phyloP scores from a whole-genome alignment of 2,113 vertebrate genomes.

The Chinchilla lanigera region DNA sequence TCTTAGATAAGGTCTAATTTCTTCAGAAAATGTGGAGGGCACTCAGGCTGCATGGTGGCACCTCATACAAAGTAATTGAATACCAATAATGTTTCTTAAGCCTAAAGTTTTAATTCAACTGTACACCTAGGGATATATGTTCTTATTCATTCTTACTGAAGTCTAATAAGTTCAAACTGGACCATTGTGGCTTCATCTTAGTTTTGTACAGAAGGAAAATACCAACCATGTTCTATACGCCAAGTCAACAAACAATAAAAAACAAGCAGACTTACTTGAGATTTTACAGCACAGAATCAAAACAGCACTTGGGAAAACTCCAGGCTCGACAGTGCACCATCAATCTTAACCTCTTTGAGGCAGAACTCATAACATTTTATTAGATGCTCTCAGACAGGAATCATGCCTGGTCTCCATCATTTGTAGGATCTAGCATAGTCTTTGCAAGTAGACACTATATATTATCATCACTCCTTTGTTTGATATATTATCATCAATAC shows the following conservation, averaged over 20 bases:
- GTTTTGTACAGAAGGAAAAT: constrained; percentile 39
- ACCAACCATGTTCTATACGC: not conserved
- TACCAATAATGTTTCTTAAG: not conserved
- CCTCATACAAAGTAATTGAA: not conserved
- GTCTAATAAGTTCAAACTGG: not conserved
- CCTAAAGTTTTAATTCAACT: not conserved
- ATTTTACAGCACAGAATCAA: constrained; percentile 45
- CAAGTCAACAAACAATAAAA: constrained; percentile 30
- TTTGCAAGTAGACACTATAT: constrained; percentile 27
- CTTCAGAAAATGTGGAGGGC: not conserved
- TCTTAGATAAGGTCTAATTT: not conserved
- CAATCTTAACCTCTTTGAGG: constrained; percentile 56
- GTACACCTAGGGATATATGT: not conserved
- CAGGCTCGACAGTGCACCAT: not conserved
- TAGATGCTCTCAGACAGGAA: constrained; percentile 59
- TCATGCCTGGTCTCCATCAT: not conserved
- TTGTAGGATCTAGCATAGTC: not conserved
- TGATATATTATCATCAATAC: not conserved
- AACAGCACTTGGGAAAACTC: constrained; percentile 38
- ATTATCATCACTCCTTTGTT: not conserved
- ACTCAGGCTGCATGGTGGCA: not conserved
- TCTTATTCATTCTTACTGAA: constrained; percentile 7
- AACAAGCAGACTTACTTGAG: constrained; percentile 46
- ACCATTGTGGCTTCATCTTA: not conserved
- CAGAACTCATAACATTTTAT: constrained; percentile 67